Conservation (phyloP, 2,888 invertebrate species). For the Hartigia nigra region DNA sequence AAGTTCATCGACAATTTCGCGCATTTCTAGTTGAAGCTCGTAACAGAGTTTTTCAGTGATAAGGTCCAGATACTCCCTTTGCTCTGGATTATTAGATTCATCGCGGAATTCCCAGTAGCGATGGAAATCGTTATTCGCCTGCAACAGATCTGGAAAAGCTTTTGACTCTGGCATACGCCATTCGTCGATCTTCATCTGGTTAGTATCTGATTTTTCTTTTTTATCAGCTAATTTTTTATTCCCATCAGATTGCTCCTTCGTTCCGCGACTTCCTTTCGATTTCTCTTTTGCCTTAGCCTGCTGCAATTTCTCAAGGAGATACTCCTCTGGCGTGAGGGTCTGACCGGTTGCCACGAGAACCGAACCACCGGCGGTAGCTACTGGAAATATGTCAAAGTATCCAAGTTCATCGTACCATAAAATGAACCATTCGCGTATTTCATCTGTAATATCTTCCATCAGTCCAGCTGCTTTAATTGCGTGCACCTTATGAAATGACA, state of each 20-base stretch:
- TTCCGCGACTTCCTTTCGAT: slow-evolving; percentile 18
- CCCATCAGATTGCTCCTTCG: slow-evolving; percentile 12
- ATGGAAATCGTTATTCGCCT: slow-evolving; percentile 38
- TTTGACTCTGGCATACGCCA: slow-evolving; percentile 55
- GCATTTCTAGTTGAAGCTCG: slow-evolving; percentile 74
- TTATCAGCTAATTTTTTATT: slow-evolving; percentile 18
- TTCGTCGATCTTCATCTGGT: slow-evolving; percentile 8
- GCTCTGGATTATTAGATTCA: slow-evolving; percentile 70
- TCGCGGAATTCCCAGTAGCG: slow-evolving; percentile 66
- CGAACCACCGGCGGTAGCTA: slow-evolving; percentile 78
- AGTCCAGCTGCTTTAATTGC: slow-evolving; percentile 67
- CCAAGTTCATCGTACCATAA: slow-evolving; percentile 72
- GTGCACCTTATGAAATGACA: slow-evolving; percentile 3
- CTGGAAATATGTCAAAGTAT: slow-evolving; percentile 80
- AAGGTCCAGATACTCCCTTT: slow-evolving; percentile 73
- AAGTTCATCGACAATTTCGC: slow-evolving; percentile 77
- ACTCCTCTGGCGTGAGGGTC: slow-evolving; percentile 73
- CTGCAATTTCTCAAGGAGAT: slow-evolving; percentile 61
- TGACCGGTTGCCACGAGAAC: slow-evolving; percentile 71
- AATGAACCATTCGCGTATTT: slow-evolving; percentile 80
- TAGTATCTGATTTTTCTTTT: slow-evolving; percentile 15
- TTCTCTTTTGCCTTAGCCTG: slow-evolving; percentile 47
- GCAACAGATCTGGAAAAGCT: slow-evolving; percentile 32
- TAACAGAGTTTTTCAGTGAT: slow-evolving; percentile 75
- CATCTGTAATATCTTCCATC: slow-evolving; percentile 80